Conservation (phyloP, 2,888 invertebrate species). For the Cataglyphis cursor region DNA sequence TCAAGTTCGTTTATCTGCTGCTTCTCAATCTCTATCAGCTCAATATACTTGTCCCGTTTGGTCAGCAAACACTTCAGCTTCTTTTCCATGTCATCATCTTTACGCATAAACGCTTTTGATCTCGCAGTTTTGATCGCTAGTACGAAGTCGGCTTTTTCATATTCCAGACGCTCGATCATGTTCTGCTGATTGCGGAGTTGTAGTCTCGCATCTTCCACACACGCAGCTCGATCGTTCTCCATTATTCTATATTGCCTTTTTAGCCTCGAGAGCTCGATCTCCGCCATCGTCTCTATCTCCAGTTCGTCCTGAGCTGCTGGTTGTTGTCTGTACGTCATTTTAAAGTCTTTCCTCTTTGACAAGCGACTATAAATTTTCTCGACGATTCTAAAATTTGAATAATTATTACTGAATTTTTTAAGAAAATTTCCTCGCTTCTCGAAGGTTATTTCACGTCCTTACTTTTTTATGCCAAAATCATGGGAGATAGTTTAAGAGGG, state of each 20-base stretch:
- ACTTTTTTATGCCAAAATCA: constrained; percentile 18
- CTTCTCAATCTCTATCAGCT: constrained; percentile 87
- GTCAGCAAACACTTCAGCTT: constrained; percentile 88
- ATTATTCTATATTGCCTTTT: constrained; percentile 94
- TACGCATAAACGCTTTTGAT: constrained; percentile 88
- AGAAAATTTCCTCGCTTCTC: not conserved
- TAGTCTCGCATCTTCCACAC: constrained; percentile 91
- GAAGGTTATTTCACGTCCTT: not conserved
- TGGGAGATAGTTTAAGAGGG: not conserved
- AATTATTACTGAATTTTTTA: not conserved
- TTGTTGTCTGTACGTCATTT: constrained; percentile 83
- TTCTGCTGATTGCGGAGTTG: constrained; percentile 90
- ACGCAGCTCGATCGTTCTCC: constrained; percentile 92
- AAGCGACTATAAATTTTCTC: not conserved
- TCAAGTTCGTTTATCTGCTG: constrained; percentile 88
- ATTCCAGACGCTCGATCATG: constrained; percentile 89
- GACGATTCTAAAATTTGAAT: constrained; percentile 15
- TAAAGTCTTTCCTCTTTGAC: constrained; percentile 23
- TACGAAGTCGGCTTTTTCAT: constrained; percentile 90
- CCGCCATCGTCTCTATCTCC: constrained; percentile 93
- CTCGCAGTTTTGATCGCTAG: constrained; percentile 89
- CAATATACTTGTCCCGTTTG: constrained; percentile 88
- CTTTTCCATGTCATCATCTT: constrained; percentile 88
- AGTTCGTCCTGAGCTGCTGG: constrained; percentile 89
- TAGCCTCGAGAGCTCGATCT: constrained; percentile 92